Conservation (phyloP, 1,140 invertebrate species). For the Drosophila azteca region DNA sequence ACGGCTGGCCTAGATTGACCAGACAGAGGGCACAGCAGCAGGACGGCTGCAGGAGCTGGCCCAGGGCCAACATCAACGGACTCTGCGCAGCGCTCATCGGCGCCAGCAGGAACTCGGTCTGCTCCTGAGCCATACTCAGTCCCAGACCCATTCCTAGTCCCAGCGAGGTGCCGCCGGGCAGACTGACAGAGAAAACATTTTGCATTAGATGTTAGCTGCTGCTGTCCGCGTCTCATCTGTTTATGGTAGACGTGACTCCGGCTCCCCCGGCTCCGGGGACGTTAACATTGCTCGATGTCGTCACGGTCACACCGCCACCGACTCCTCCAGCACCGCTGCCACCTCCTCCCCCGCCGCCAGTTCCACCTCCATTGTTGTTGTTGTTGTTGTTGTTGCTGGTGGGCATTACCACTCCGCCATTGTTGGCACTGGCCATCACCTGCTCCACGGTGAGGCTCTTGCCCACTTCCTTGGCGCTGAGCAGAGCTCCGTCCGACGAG, state of each 20-base stretch:
- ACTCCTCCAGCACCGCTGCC: constrained; percentile 22
- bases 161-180: constrained; percentile 58
- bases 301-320: constrained; percentile 14
- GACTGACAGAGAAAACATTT: constrained; percentile 47
- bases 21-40: constrained; percentile 67
- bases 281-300: constrained; percentile 8
- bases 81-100: too few relatives aligned
- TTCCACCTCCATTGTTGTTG: constrained; percentile 56
- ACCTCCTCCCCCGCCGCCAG: constrained; percentile 35
- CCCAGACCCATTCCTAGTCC: too few relatives aligned
- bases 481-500: constrained; percentile 25
- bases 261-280: constrained; percentile 22
- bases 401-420: constrained; percentile 67
- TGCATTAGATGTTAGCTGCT: constrained; percentile 74
- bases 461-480: constrained; percentile 61
- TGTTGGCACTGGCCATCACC: constrained; percentile 70
- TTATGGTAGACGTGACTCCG: constrained; percentile 68
- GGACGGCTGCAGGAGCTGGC: constrained; percentile 54
- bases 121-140: too few relatives aligned
- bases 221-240: constrained; percentile 78
- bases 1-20: constrained; percentile 60
- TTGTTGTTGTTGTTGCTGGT: constrained; percentile 64
- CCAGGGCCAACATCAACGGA: constrained; percentile 39
- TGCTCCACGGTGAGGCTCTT: constrained; percentile 72
- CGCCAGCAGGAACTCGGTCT: too few relatives aligned